Base-by-base conservation (phyloP, 2,888 invertebrate genomes). In the Camptogramma bilineatum region DNA sequence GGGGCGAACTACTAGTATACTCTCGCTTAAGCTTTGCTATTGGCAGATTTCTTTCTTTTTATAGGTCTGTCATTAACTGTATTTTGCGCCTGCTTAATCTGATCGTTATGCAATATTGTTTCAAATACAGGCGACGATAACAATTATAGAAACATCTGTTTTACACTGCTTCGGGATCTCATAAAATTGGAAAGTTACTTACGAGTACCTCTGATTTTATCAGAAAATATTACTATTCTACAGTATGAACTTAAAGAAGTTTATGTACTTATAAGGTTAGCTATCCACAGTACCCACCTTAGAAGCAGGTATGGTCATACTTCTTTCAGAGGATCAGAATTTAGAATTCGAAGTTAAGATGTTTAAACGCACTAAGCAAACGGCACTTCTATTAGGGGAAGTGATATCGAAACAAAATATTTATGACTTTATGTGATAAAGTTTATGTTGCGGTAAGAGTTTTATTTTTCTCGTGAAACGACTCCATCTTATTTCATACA, bases 21-120 rank as follows among this genome's bases (percentile, higher is more conserved):
- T 87, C 86, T 82, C 83, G 88, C 88, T 88, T 89, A 88, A 90
- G 88, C 88, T 86, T 85, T 88, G 90, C 87, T 88, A 89, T 92
- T 91, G 92, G 90, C 89, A 90, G 88, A 89, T 91, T 90, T 88
- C 84, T 85, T 87, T 77, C 84, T 84, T 85, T 88, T 89, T 85
- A 85, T 86, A 85, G 79, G 81, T 77, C 80, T 80, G 84, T 84
- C 87, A 88, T 88, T 88, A 88, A 89, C 84, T 87, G 87, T 89
- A 87, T 84, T 87, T 83, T 83, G 78, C 73, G 75, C 81, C 83
- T 84, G 79, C 84, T 85, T 84, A 81, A 81, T 83, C 78, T 74
- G 76, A 75, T 79, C 80, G 80, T 83, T 81, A 82, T 78, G 74
- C 74, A 75, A 73, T 78, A 73, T 76, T 71, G 72, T 76, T 80